Base-by-base conservation (phyloP, 2,888 invertebrate species). In the Drosophila emarginata region DNA sequence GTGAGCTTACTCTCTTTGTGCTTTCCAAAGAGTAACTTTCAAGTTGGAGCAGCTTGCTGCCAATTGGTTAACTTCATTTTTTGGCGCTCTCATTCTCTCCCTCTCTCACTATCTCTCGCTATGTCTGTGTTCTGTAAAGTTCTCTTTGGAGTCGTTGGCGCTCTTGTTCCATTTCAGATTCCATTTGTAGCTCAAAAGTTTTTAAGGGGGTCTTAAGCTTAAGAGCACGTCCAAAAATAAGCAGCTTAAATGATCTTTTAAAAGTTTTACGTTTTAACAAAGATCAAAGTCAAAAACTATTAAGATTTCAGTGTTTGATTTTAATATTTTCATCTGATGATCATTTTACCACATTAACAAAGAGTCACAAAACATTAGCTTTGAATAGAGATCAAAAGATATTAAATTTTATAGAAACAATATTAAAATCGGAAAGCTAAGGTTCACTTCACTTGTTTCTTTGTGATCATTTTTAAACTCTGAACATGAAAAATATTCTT, bases 1-100 rank as follows among this genome's bases (percentile, higher is more conserved):
- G 85, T 87, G 79, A 81, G 79, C 77, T 64, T 14, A 5, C 21
- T 72, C 81, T 82, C 87, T 84, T 81, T 52, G 40, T n/a, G 50
- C 51, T 15, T 4, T 11, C 1, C 11, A 52, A 87, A 83, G 86
- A 83, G 80, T 37, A 77, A 70, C 70, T 81, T 79, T 18, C 70
- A 65, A 64, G 63, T 45, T 45, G 45, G 45, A 21, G 21, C 45
- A 45, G 37, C 0, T 11, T 45, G n/a, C 40, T 40, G 61, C 75
- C 67, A 62, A 66, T 72, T 72, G 77, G 70, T 18, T 45, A 45
- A 45, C 18, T 3, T 45, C 9, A 21, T 12, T 4, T 32, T 9
- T 32, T 32, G 32, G 32, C 32, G 32, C 32, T 32, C 32, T 6
- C 4, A 28, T 28, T 5, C 28, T 32, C 32, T 2, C 32, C 9